Evolutionary conservation across 2,888 invertebrate genomes (phyloP).

Genomic region (Eubasilissa splendida): DNA sequence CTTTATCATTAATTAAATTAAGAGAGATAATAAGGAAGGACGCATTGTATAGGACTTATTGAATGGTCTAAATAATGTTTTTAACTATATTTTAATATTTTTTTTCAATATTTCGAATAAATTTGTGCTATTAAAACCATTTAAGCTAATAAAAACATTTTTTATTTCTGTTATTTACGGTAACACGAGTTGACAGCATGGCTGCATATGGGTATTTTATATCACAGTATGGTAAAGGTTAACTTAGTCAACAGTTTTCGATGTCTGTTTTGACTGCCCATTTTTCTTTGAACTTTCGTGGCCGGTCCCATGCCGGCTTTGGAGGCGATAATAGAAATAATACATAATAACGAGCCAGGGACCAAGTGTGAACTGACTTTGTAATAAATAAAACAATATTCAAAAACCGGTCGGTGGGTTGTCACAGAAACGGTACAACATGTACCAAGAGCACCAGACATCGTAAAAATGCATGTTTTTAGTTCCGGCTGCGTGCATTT

Average conservation of each 20-base stretch:
- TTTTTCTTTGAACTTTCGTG: constrained; percentile 33
- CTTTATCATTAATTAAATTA: too few relatives aligned
- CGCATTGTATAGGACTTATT: too few relatives aligned
- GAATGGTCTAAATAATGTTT: too few relatives aligned
- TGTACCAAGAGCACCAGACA: constrained; percentile 12
- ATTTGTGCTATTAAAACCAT: too few relatives aligned
- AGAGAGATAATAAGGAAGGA: too few relatives aligned
- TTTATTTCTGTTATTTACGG: too few relatives aligned
- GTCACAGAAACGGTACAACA: constrained; percentile 28
- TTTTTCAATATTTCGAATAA: too few relatives aligned
- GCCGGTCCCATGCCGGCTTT: constrained; percentile 5
- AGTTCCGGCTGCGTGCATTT: constrained; percentile 41
- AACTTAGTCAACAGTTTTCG: constrained; percentile 8
- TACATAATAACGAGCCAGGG: constrained; percentile 39
- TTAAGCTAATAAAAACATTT: too few relatives aligned
- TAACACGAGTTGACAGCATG: too few relatives aligned
- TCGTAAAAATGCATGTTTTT: constrained; percentile 42
- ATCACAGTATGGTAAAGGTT: background rate
- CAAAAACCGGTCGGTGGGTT: constrained; percentile 42
- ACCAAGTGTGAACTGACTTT: constrained; percentile 39
- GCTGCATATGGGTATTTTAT: too few relatives aligned
- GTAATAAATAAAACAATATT: constrained; percentile 47
- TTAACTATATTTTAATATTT: too few relatives aligned
- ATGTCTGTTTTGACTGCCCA: background rate
- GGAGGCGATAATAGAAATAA: constrained; percentile 45